Percentiles rank a stretch among this genome's conserved stretches.
Conservation (phyloP, 2,888 invertebrate species). For the Criorhina ranunculi region DNA sequence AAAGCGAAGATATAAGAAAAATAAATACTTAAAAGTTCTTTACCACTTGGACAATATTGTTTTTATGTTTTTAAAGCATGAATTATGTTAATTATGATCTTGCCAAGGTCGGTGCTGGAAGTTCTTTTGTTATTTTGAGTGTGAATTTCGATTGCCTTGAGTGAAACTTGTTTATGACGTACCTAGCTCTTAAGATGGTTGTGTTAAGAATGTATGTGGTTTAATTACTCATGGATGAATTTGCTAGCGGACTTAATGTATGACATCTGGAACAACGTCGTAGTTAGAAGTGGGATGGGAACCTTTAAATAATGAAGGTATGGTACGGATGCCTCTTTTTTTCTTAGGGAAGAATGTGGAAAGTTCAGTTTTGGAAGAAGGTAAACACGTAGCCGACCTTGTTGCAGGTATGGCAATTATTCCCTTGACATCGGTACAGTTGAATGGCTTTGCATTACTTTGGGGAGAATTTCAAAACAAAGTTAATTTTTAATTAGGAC, state of each 20-base stretch:
- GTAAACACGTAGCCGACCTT: background rate
- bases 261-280: background rate
- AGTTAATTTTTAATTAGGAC: background rate
- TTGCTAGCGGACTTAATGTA: constrained; percentile 7
- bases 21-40: constrained; percentile 9
- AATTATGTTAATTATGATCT: constrained; percentile 5
- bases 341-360: no score
- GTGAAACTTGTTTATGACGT: constrained; percentile 16
- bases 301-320: no score
- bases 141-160: background rate
- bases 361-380: background rate
- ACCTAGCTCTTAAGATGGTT: constrained; percentile 1
- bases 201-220: background rate
- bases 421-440: background rate
- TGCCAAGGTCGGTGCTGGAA: constrained; percentile 41
- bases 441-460: background rate
- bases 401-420: background rate
- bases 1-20: background rate
- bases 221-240: constrained; percentile 26
- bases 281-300: no score
- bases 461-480: no score
- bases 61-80: background rate
- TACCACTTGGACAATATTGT: constrained; percentile 5
- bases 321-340: no score
- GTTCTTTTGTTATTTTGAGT: constrained; percentile 15